phyloP scores from a whole-genome alignment of 2,113 vertebrate genomes.

The Tetrax tetrax region DNA sequence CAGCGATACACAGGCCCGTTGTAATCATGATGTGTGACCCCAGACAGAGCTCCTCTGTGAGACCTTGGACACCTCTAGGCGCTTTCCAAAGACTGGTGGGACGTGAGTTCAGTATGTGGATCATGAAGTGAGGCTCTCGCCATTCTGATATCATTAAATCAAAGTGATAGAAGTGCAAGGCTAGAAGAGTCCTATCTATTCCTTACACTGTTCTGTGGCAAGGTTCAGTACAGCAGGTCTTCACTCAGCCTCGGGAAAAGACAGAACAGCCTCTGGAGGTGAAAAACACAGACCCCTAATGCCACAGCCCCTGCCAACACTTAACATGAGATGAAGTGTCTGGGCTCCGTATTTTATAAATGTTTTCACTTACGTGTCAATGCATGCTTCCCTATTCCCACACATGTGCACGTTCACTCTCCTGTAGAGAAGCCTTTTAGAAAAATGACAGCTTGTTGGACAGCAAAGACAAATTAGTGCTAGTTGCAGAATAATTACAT shows the following conservation, averaged over 20 bases:
- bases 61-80: neutral
- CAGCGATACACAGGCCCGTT: neutral
- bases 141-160: neutral
- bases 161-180: neutral
- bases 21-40: neutral
- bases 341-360: neutral
- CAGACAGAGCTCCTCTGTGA: neutral
- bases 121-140: neutral
- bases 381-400: neutral
- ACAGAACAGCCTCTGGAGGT: neutral
- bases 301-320: neutral
- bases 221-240: neutral
- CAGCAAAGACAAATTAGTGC: neutral
- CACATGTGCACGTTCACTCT: neutral
- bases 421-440: neutral
- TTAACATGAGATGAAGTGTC: neutral
- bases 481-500: neutral
- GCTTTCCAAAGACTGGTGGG: neutral
- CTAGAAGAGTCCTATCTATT: neutral
- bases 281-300: neutral
- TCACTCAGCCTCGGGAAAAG: neutral
- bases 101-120: neutral
- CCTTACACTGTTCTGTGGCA: neutral
- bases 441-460: neutral
- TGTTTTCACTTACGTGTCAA: neutral